Conservation (phyloP, 2,797 vertebrate species). For the Chloroceryle amazona region DNA sequence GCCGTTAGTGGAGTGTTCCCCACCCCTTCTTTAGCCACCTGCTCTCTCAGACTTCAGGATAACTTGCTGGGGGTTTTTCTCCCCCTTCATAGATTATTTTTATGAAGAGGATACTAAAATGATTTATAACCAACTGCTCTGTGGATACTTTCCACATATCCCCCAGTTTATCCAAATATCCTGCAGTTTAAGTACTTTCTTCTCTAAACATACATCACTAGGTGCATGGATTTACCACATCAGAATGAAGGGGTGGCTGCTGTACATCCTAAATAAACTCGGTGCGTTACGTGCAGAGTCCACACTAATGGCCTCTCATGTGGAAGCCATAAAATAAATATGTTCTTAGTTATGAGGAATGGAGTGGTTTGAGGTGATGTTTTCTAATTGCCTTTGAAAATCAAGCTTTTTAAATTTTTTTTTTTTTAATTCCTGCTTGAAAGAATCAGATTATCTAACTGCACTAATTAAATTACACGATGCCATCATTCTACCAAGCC, state of each 20-base stretch:
- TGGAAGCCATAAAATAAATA: not conserved
- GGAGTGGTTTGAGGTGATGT: not conserved
- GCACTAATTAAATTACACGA: not conserved
- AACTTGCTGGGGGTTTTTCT: fast-evolving
- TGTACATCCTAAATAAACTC: not conserved
- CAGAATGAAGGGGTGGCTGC: not conserved
- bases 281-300: not conserved
- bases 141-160: not conserved
- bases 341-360: not conserved
- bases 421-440: not conserved
- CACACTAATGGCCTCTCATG: conserved; percentile 9
- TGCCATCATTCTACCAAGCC: not conserved
- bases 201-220: not conserved
- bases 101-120: not conserved
- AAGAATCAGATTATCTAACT: not conserved
- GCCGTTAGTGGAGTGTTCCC: fast-evolving
- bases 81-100: not conserved
- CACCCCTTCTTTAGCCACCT: not conserved
- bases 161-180: not conserved
- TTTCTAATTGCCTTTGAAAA: conserved; percentile 29
- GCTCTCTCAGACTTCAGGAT: not conserved
- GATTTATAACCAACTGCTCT: not conserved
- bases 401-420: not conserved
- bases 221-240: not conserved
- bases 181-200: conserved; percentile 1